phyloP scores from a whole-genome alignment of 2,797 vertebrate species.

The Molossus alvarezi region DNA sequence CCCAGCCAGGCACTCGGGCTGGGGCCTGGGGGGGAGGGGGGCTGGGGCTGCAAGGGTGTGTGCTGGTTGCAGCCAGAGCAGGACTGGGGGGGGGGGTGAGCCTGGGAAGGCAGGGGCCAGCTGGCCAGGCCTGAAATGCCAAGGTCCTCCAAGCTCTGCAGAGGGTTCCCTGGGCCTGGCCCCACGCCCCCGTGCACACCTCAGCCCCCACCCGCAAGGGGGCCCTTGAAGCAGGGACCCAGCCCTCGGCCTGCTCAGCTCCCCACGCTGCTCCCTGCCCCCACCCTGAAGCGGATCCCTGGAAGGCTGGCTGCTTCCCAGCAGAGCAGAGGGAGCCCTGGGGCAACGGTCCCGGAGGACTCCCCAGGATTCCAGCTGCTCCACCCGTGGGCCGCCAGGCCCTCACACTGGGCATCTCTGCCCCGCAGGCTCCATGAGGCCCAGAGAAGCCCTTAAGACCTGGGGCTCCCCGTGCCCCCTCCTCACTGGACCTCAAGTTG shows the following conservation, averaged over 20 bases:
- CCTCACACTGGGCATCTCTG: not conserved
- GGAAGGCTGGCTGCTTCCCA: constrained; percentile 75
- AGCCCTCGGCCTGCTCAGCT: not conserved
- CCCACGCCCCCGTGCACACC: fast-evolving
- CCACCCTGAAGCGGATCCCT: constrained; percentile 30
- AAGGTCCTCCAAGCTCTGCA: not conserved
- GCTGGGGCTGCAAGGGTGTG: not conserved
- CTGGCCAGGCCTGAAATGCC: not conserved
- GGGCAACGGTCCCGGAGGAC: not conserved
- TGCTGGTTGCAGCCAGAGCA: not conserved
- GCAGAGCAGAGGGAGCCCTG: not conserved
- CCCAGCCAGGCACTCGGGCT: not conserved
- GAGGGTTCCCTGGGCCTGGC: not conserved
- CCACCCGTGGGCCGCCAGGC: not conserved
- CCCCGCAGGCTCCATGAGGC: fast-evolving
- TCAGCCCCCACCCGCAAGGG: not conserved
- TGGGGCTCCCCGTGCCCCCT: not conserved
- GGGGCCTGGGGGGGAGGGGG: not conserved
- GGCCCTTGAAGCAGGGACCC: not conserved
- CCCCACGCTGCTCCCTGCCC: not conserved
- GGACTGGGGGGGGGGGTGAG: not conserved
- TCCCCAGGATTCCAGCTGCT: not conserved
- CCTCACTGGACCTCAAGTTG: not conserved
- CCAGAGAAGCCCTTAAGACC: not conserved
- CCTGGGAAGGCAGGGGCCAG: not conserved